phyloP scores from a whole-genome alignment of 2,113 vertebrate species.

The Calypte anna region DNA sequence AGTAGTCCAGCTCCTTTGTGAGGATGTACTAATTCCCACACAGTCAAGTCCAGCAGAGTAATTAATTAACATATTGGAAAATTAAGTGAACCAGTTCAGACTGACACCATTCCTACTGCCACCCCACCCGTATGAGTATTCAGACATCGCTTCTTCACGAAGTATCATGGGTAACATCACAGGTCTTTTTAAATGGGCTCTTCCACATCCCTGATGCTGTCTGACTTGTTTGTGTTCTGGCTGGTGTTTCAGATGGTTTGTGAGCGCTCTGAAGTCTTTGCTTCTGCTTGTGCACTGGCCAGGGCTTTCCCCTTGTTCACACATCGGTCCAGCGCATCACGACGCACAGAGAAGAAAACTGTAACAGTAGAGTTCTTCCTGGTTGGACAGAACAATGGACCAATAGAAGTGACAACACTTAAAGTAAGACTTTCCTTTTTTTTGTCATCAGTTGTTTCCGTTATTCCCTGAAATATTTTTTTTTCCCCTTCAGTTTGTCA shows the following conservation, averaged over 20 bases:
- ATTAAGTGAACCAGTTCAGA: not conserved
- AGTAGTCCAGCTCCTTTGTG: not conserved
- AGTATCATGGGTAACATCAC: not conserved
- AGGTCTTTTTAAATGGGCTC: not conserved
- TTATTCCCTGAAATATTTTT: not conserved
- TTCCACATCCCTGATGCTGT: not conserved
- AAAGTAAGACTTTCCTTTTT: constrained; percentile 77
- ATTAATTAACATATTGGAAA: not conserved
- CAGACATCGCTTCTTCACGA: not conserved
- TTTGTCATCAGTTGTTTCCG: rapidly evolving
- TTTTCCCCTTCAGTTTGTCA: not conserved
- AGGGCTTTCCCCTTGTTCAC: constrained; percentile 94
- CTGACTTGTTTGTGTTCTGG: not conserved
- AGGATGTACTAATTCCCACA: not conserved
- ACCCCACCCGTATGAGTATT: not conserved
- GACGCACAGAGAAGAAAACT: constrained; percentile 85
- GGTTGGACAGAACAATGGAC: constrained; percentile 86
- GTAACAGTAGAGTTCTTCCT: constrained; percentile 90
- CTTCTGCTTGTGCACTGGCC: constrained; percentile 90
- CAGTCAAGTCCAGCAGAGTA: not conserved
- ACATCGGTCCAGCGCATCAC: constrained; percentile 84
- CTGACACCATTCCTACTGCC: not conserved
- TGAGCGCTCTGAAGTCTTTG: constrained; percentile 89
- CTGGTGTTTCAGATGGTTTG: constrained; percentile 90
- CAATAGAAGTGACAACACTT: constrained; percentile 82